Evolutionary conservation across 2,797 vertebrate species (phyloP).

Genomic region (Pipistrellus kuhlii): DNA sequence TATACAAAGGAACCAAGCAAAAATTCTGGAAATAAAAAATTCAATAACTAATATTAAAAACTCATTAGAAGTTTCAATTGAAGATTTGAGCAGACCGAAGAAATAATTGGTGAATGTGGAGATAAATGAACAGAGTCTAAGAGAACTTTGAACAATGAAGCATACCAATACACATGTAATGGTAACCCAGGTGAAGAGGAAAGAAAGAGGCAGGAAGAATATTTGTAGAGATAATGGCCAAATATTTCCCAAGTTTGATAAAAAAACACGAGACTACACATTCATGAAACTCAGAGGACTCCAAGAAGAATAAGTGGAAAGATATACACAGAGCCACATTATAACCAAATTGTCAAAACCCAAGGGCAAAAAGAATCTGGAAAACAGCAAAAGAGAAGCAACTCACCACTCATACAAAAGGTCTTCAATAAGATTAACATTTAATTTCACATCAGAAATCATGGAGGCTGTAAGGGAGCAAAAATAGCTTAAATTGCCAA

Average conservation of each 20-base stretch:
- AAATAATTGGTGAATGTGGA: neutral
- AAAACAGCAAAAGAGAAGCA: neutral
- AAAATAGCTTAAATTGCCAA: neutral
- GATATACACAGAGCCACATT: neutral
- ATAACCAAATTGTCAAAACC: neutral
- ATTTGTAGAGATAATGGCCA: neutral
- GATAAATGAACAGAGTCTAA: neutral
- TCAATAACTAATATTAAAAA: neutral
- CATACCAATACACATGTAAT: neutral
- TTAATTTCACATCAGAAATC: conserved; percentile 5
- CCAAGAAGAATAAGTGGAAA: neutral
- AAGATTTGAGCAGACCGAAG: neutral
- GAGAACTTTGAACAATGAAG: neutral
- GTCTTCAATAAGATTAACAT: neutral
- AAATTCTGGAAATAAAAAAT: neutral
- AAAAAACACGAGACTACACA: neutral
- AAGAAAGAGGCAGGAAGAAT: neutral
- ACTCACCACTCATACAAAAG: neutral
- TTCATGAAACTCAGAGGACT: neutral
- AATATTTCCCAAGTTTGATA: neutral
- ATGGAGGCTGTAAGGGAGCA: neutral
- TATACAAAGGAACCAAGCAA: neutral
- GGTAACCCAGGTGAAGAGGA: neutral
- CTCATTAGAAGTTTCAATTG: neutral
- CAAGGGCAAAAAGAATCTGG: neutral